Conservation (phyloP, 2,113 vertebrate species). For the Suricata suricatta region DNA sequence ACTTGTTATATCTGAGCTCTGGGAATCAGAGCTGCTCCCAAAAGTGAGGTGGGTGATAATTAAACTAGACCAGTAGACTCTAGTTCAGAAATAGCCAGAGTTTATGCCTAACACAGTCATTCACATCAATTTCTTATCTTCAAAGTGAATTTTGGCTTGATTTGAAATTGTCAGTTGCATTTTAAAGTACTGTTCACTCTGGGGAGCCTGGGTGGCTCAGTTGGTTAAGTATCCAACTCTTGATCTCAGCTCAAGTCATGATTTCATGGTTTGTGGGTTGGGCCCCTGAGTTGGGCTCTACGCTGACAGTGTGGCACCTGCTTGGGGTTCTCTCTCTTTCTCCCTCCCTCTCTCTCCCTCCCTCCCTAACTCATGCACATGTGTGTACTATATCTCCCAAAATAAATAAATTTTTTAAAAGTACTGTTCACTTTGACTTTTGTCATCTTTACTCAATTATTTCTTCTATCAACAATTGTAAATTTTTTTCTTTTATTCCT, state of each 20-base stretch:
- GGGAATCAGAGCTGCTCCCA: background rate
- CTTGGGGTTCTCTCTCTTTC: too few relatives aligned
- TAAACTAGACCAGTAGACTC: background rate
- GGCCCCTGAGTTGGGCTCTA: too few relatives aligned
- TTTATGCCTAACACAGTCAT: background rate
- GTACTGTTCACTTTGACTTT: background rate
- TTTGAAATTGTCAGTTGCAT: background rate
- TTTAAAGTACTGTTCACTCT: background rate
- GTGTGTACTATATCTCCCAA: too few relatives aligned
- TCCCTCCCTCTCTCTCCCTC: too few relatives aligned
- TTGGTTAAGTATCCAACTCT: too few relatives aligned
- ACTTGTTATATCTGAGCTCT: background rate
- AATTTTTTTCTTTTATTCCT: background rate
- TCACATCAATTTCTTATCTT: background rate
- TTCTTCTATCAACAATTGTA: background rate
- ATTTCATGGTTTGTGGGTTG: too few relatives aligned
- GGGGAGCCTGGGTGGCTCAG: too few relatives aligned
- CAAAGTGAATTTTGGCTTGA: background rate
- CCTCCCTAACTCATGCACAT: too few relatives aligned
- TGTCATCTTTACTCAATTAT: background rate
- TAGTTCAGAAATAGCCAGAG: background rate
- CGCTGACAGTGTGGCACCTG: too few relatives aligned
- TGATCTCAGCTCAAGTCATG: too few relatives aligned
- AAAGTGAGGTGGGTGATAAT: background rate
- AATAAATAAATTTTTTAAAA: too few relatives aligned